Base-by-base conservation (phyloP, 1,140 invertebrate species). In the Phenacoccus solenopsis region DNA sequence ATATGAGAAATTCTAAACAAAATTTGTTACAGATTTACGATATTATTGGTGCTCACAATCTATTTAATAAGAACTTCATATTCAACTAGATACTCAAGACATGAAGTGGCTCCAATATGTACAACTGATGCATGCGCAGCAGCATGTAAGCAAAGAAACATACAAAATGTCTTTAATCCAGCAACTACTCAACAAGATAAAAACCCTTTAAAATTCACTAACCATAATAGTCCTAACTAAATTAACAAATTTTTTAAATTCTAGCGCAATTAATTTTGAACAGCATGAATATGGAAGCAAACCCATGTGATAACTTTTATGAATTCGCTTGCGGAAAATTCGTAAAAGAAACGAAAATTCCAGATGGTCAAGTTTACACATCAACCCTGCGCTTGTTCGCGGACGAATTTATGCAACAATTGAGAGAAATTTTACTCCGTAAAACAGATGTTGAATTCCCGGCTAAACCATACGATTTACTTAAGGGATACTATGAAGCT, bases 241-340 rank as follows among this genome's bases (percentile, higher is more conserved):
- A n/a, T n/a, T 32, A 32, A 32, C 13, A 5, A 32, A 32, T 32
- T 32, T 32, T 13, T 7, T n/a, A n/a, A n/a, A 32, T 69, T 27
- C 13, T 64, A 75, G 76, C 76, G 24, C 69, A 72, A 2, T 82
- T 73, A 81, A 82, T 92, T 3, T 77, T 92, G 0, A 78, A 83
- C n/a, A 88, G 88, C 74, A 88, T 93, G 84, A 87, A 93, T 73
- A 76, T 80, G 0, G 80, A 79, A 12, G 84, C 89, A 0, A 86
- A 95, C 75, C 94, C 94, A 0, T 97, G 94, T 76, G 87, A 93
- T 71, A 90, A 96, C 77, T 97, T 96, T 79, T 96, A 94, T 77
- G 77, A 86, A 72, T 94, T 91, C 73, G 84, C 90, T 0, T 93
- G 90, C 75, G 90, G 91, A 3, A 78, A 78, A 5, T 84, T 82